A percentile compares a stretch with the other conserved stretches of the same genome.
Evolutionary conservation across 1,140 invertebrate genomes (phyloP).

Genomic region (Lerema accius): DNA sequence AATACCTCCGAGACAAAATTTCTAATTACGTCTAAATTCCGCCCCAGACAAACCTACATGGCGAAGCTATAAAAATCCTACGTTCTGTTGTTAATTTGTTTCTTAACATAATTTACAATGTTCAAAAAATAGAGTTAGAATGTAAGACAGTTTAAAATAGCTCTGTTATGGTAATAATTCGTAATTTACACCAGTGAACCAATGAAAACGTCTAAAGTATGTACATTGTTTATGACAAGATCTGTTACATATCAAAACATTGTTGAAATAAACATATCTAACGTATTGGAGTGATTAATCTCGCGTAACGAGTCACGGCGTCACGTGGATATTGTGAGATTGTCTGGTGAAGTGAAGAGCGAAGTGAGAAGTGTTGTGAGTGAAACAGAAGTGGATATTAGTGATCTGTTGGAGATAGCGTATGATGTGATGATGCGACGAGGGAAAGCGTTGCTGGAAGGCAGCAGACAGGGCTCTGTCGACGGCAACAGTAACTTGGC

Average conservation of each 20-base stretch:
- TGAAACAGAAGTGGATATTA: constrained; percentile 28
- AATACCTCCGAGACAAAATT: too few species aligned
- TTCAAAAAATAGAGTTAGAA: constrained; percentile 16
- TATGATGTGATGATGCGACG: constrained; percentile 76
- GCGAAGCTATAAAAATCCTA: too few species aligned
- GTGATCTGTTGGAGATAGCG: constrained; percentile 56
- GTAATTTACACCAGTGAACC: constrained; percentile 47
- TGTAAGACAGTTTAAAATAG: constrained; percentile 31
- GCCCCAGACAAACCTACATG: too few species aligned
- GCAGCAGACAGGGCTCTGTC: constrained; percentile 76
- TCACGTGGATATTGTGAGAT: constrained; percentile 1
- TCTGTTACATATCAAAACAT: constrained; percentile 64
- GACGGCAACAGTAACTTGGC: constrained; percentile 78
- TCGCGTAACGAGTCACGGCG: constrained; percentile 7
- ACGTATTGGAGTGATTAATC: constrained; percentile 40
- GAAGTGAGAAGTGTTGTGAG: constrained; percentile 33
- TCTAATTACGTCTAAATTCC: too few species aligned
- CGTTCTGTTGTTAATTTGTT: too few species aligned
- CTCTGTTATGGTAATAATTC: constrained; percentile 40
- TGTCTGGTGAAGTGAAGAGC: constrained; percentile 13
- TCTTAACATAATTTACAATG: too few species aligned
- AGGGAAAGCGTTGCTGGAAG: constrained; percentile 72
- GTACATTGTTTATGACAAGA: constrained; percentile 52
- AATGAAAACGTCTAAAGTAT: constrained; percentile 52
- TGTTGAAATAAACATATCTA: constrained; percentile 58